A percentile compares a stretch with the other conserved stretches of the same genome.
Evolutionary conservation across 1,140 invertebrate genomes (phyloP).

Genomic region (Orchesella cincta): DNA sequence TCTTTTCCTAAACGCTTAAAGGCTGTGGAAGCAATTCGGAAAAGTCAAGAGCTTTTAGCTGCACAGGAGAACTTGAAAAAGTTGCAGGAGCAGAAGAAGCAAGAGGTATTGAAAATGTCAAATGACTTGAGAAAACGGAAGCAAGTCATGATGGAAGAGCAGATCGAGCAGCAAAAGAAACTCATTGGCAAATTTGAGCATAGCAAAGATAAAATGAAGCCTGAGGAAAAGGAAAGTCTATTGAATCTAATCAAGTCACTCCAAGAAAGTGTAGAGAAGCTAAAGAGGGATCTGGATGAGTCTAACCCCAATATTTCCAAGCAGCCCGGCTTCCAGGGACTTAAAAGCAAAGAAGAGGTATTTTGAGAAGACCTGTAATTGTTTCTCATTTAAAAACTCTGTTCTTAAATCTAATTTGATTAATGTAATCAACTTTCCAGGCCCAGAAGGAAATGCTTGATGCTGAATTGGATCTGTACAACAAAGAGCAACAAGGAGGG

Average conservation of each 20-base stretch:
- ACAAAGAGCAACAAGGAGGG: slow-evolving; percentile 75
- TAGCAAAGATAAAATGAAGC: slow-evolving; percentile 60
- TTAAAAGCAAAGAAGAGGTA: slow-evolving; percentile 35
- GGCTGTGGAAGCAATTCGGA: slow-evolving; percentile 64
- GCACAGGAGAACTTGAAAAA: slow-evolving; percentile 66
- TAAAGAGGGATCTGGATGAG: slow-evolving; percentile 68
- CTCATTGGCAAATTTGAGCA: slow-evolving; percentile 74
- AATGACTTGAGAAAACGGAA: slow-evolving; percentile 74
- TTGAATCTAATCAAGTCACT: slow-evolving; percentile 74
- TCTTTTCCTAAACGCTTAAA: slow-evolving; percentile 53
- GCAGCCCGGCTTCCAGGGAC: neutral
- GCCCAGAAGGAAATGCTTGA: slow-evolving; percentile 82
- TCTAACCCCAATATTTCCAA: slow-evolving; percentile 27
- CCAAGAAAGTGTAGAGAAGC: slow-evolving; percentile 69
- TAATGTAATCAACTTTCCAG: slow-evolving; percentile 56
- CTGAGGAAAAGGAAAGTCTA: slow-evolving; percentile 67
- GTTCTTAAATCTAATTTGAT: neutral
- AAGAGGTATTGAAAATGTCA: slow-evolving; percentile 70
- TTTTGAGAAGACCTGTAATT: neutral
- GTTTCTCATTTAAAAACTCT: neutral
- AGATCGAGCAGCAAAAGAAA: slow-evolving; percentile 73
- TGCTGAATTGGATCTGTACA: slow-evolving; percentile 83
- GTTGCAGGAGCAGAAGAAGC: slow-evolving; percentile 67
- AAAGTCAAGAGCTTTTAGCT: slow-evolving; percentile 65
- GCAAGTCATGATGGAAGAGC: slow-evolving; percentile 75